A percentile compares a stretch with the other conserved stretches of the same genome.
Evolutionary conservation across 2,113 vertebrate genomes (phyloP).

Genomic region (Scartelaos histophorus): DNA sequence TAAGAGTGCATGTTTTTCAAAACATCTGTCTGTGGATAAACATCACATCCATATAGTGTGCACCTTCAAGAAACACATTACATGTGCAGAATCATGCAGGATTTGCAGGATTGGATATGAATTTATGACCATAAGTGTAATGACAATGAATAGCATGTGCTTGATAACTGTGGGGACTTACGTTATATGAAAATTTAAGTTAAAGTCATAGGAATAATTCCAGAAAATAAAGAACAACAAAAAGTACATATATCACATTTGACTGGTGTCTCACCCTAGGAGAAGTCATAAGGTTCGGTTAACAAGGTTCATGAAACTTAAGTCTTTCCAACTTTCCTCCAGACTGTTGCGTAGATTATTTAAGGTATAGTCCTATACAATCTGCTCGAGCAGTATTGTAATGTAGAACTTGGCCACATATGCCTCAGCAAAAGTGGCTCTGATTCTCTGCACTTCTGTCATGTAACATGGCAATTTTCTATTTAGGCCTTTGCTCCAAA

Average conservation of each 20-base stretch:
- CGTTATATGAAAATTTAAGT: constrained; percentile 4
- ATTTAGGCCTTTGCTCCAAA: constrained; percentile 36
- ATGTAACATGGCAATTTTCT: constrained; percentile 38
- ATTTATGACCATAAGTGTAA: neutral
- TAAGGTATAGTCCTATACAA: too few species aligned
- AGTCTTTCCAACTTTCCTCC: too few species aligned
- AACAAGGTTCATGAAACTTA: too few species aligned
- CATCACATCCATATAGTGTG: too few species aligned
- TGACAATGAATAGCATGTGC: neutral
- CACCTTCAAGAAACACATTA: neutral
- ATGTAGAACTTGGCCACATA: constrained; percentile 21
- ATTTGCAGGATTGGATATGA: neutral
- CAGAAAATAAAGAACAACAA: constrained; percentile 6
- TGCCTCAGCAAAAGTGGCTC: constrained; percentile 32
- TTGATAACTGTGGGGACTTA: constrained; percentile 13
- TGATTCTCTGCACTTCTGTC: constrained; percentile 30
- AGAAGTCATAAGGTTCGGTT: neutral
- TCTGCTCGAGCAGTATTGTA: too few species aligned
- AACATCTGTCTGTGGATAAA: too few species aligned
- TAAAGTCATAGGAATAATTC: constrained; percentile 16
- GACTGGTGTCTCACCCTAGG: neutral
- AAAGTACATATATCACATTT: neutral
- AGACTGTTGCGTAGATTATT: too few species aligned
- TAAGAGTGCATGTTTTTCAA: too few species aligned
- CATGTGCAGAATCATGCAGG: neutral